These are phyloP conservation scores for Rhinogobio ventralis DNA, from an alignment of 2,797 vertebrate genomes.

Conservation along the genomic window DNA sequence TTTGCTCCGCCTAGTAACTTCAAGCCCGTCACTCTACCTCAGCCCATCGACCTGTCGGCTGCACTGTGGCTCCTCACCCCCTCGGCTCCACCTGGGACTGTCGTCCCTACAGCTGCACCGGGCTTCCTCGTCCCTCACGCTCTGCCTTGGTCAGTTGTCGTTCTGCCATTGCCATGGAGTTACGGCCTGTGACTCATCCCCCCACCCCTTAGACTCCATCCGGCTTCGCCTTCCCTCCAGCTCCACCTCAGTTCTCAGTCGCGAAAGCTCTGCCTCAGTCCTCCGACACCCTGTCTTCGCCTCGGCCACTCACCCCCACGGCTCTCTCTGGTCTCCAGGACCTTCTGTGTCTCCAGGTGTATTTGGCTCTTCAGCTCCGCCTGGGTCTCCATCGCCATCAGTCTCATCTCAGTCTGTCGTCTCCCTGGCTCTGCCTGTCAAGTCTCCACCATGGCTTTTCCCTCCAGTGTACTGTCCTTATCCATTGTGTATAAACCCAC, in stretches of 20 bases:
- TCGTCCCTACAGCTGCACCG: too few relatives aligned
- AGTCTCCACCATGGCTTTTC: neutral
- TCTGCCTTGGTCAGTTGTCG: neutral
- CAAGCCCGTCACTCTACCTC: neutral
- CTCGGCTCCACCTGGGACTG: neutral
- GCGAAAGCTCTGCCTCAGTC: neutral
- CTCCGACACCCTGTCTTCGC: neutral
- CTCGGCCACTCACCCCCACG: fast-evolving
- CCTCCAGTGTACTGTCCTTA: constrained; percentile 4
- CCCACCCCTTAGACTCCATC: neutral
- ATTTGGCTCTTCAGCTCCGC: neutral
- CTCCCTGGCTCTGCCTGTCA: neutral
- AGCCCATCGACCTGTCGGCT: too few relatives aligned
- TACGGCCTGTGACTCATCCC: neutral
- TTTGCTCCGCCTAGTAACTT: neutral
- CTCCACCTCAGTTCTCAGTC: neutral
- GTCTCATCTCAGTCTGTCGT: neutral
- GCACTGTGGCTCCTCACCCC: too few relatives aligned
- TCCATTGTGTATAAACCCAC: constrained; percentile 33
- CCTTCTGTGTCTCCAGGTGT: neutral
- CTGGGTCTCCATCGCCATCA: neutral
- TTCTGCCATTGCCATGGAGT: neutral
- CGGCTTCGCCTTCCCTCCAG: neutral
- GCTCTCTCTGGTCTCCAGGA: neutral
- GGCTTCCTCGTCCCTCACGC: neutral